These are phyloP conservation scores for Euphonia xanthogaster DNA, from an alignment of 2,797 vertebrate species.

Conservation along the genomic window DNA sequence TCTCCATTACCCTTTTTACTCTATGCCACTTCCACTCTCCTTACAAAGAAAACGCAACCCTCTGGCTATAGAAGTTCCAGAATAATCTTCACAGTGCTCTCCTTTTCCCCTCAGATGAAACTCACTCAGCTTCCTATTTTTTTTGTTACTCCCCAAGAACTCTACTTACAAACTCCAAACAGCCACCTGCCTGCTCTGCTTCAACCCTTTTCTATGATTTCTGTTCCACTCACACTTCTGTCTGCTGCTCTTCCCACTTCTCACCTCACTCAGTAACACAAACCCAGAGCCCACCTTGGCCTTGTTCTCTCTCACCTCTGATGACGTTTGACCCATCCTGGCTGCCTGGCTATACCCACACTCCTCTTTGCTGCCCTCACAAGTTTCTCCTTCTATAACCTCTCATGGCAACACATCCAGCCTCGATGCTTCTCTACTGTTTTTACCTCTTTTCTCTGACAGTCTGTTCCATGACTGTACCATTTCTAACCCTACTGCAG, in stretches of 20 bases:
- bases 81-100: not conserved
- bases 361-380: not conserved
- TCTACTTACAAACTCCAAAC: not conserved
- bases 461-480: not conserved
- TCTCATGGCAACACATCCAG: not conserved
- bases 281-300: not conserved
- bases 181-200: not conserved
- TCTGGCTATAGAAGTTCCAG: not conserved
- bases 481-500: not conserved
- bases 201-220: not conserved
- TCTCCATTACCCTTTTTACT: not conserved
- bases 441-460: not conserved
- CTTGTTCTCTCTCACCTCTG: not conserved
- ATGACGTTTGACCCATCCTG: not conserved
- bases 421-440: not conserved
- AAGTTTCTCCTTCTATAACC: not conserved
- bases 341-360: not conserved
- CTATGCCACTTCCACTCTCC: not conserved
- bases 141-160: not conserved
- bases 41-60: not conserved
- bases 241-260: not conserved
- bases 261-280: not conserved
- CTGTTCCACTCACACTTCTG: not conserved
- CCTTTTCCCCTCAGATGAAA: not conserved
- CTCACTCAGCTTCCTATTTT: not conserved